Evolutionary conservation across 1,140 invertebrate species (phyloP), one percentile per base, ranked within the genome.

Genomic region (Drosophila pruinosa): DNA sequence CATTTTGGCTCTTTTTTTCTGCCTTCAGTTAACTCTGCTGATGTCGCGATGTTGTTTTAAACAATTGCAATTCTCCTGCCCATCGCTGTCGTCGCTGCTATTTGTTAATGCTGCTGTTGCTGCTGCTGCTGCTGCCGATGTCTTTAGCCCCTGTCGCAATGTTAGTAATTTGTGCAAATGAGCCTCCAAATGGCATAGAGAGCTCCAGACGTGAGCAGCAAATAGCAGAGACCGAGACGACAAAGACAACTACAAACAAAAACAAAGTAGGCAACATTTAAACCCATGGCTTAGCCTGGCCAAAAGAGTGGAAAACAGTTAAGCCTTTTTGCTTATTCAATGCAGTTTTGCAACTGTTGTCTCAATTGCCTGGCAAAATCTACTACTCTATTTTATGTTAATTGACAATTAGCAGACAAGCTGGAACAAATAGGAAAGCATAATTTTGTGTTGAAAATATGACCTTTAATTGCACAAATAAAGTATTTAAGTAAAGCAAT

Each of bases 91-190:
- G 39, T 57, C 14, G 61, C 24, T n/a, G 3, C 58, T 38, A 17
- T 6, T 14, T 7, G n/a, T 10, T 8, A 4, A 3, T 26, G 8
- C 17, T 17, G 14, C n/a, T 17, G 7, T 26, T 31, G 52, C 7
- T 39, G 50, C 8, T 48, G 43, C 14, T 10, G 48, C 68, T 72
- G 78, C 61, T 64, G 75, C 47, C 61, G 43, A 17, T 72, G 63
- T 72, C 52, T 39, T 36, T 65, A 54, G 72, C 43, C 75, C 34
- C 74, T 85, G 80, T 85, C 73, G 81, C 81, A 86, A 86, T 85
- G 81, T 72, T 64, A 81, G 81, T 85, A 85, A 85, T 85, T 85
- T 85, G 81, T 85, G 81, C 81, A 85, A 85, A 85, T 85, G 81
- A 85, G 81, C 81, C 81, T 88, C 77, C 77, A 77, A 85, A 85